Evolutionary conservation across 2,797 vertebrate genomes (phyloP).

Genomic region (Margarornis squamiger): DNA sequence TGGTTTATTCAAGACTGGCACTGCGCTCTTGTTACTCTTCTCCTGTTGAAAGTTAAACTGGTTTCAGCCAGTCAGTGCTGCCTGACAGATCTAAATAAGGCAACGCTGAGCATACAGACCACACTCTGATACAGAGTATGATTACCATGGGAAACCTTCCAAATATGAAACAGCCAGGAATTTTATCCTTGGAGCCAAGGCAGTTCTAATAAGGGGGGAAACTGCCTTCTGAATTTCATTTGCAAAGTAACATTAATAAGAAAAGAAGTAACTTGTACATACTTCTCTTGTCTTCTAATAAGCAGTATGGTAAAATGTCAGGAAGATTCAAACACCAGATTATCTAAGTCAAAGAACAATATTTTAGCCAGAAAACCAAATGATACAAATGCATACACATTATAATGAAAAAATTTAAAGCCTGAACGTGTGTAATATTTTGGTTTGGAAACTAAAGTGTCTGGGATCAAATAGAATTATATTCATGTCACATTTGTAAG

Average conservation of each 20-base stretch:
- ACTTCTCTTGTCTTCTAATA: not conserved
- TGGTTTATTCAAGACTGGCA: not conserved
- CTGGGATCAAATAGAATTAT: not conserved
- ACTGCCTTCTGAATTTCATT: slow-evolving; percentile 43
- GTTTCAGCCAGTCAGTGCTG: slow-evolving; percentile 37
- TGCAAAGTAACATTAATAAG: not conserved
- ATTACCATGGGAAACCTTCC: slow-evolving; percentile 49
- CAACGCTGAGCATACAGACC: not conserved
- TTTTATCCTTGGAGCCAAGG: slow-evolving; percentile 53
- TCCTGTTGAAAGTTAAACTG: slow-evolving; percentile 29
- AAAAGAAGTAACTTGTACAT: not conserved
- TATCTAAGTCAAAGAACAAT: not conserved
- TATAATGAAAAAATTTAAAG: not conserved
- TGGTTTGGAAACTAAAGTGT: not conserved
- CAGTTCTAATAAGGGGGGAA: not conserved
- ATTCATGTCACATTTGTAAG: not conserved
- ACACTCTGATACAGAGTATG: slow-evolving; percentile 29
- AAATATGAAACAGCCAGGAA: slow-evolving; percentile 50
- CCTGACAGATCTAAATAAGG: slow-evolving; percentile 43
- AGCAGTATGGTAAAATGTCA: not conserved
- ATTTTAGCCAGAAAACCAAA: not conserved
- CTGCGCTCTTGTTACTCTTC: slow-evolving; percentile 22
- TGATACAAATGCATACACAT: fast-evolving
- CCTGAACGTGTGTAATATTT: not conserved
- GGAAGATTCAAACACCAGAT: not conserved